Evolutionary conservation across 2,888 invertebrate species (phyloP).

Genomic region (Crocallis elinguaria): DNA sequence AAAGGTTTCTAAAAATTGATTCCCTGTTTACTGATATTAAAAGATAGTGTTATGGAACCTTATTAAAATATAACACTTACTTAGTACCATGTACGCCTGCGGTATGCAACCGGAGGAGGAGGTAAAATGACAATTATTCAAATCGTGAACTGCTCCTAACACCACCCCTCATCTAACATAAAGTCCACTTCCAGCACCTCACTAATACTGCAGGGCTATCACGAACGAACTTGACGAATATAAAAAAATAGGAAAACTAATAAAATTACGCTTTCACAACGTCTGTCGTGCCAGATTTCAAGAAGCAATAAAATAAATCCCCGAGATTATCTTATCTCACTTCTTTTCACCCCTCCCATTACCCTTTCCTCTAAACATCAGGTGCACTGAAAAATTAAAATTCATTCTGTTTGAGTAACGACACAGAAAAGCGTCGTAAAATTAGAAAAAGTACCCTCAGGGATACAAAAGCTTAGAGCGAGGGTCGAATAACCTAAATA

Average conservation of each 20-base stretch:
- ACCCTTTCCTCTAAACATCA: conserved; percentile 44
- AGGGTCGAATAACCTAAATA: conserved; percentile 11
- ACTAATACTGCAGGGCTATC: too few species aligned
- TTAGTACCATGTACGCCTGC: too few species aligned
- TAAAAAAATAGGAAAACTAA: background rate
- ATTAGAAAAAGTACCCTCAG: conserved; percentile 66
- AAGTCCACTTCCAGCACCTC: too few species aligned
- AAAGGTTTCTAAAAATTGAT: too few species aligned
- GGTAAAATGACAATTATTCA: too few species aligned
- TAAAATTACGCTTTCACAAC: background rate
- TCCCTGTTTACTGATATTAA: too few species aligned
- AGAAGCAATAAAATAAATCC: conserved; percentile 19
- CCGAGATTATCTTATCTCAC: conserved; percentile 21
- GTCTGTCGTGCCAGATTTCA: conserved; percentile 1
- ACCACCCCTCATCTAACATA: too few species aligned
- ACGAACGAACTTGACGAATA: too few species aligned
- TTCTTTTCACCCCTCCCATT: conserved; percentile 13
- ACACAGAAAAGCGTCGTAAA: conserved; percentile 71
- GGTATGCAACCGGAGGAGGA: too few species aligned
- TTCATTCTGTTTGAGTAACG: conserved; percentile 61
- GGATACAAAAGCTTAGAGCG: conserved; percentile 18
- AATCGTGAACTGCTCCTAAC: too few species aligned
- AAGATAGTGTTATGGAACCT: too few species aligned
- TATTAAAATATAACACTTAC: too few species aligned
- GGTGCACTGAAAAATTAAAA: conserved; percentile 58